Evolutionary conservation across 2,888 invertebrate species (phyloP).

Genomic region (Tolmerus cingulatus): DNA sequence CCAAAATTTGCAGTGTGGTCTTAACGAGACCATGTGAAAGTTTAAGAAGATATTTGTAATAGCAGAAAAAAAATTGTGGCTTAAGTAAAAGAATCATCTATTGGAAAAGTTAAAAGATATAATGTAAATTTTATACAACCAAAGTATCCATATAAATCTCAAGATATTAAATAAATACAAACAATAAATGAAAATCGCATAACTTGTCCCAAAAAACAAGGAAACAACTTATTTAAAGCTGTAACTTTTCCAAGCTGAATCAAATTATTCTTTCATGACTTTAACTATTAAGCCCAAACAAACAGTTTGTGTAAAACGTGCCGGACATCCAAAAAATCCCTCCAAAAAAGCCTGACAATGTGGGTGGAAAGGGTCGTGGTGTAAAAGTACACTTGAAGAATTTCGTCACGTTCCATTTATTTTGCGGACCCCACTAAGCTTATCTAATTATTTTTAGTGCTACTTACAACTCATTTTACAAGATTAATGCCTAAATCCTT

Average conservation of each 20-base stretch:
- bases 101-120: no score
- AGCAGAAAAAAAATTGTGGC: no score
- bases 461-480: constrained; percentile 32
- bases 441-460: constrained; percentile 29
- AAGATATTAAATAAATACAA: neutral
- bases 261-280: neutral
- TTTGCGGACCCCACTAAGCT: constrained; percentile 4
- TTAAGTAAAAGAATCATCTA: no score
- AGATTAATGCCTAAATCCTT: constrained; percentile 37
- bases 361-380: neutral
- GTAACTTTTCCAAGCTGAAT: neutral
- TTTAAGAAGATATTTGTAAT: no score
- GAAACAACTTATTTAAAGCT: neutral
- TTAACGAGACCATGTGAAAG: no score
- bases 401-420: constrained; percentile 6
- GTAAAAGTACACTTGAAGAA: neutral
- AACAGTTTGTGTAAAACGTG: neutral
- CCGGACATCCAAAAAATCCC: neutral
- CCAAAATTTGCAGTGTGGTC: no score
- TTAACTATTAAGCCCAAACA: neutral
- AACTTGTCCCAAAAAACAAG: neutral
- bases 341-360: neutral
- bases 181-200: neutral
- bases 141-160: neutral
- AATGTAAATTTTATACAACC: no score